phyloP scores from a whole-genome alignment of 2,797 vertebrate genomes.

The Psittacula derbiana region DNA sequence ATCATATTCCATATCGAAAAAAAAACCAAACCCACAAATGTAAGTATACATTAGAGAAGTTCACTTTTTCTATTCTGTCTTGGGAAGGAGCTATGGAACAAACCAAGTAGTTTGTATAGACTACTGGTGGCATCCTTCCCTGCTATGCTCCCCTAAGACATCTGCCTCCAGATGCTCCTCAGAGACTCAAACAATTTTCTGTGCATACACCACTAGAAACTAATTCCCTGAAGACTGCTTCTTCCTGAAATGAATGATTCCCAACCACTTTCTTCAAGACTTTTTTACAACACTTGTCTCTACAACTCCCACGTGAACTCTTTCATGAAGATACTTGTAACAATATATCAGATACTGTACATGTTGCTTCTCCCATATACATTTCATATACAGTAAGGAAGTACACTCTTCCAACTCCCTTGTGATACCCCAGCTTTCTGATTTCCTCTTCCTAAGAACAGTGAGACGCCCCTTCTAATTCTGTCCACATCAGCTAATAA shows the following conservation, averaged over 20 bases:
- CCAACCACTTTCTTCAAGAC: neutral
- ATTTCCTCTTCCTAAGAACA: neutral
- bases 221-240: neutral
- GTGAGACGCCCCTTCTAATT: neutral
- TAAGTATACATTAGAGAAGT: neutral
- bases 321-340: neutral
- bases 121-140: neutral
- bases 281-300: neutral
- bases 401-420: neutral
- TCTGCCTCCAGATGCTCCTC: neutral
- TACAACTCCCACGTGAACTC: neutral
- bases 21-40: neutral
- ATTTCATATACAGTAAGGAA: neutral
- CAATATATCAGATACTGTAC: neutral
- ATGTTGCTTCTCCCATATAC: neutral
- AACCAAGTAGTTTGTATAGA: neutral
- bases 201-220: neutral
- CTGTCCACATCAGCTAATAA: neutral
- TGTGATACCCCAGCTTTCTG: neutral
- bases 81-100: neutral
- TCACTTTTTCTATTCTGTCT: neutral
- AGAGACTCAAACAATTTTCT: neutral
- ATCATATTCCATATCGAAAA: neutral
- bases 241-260: neutral
- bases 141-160: neutral